A percentile compares a stretch with the other conserved stretches of the same genome.
Conservation (phyloP, 2,888 invertebrate species). For the Tribolium freemani region DNA sequence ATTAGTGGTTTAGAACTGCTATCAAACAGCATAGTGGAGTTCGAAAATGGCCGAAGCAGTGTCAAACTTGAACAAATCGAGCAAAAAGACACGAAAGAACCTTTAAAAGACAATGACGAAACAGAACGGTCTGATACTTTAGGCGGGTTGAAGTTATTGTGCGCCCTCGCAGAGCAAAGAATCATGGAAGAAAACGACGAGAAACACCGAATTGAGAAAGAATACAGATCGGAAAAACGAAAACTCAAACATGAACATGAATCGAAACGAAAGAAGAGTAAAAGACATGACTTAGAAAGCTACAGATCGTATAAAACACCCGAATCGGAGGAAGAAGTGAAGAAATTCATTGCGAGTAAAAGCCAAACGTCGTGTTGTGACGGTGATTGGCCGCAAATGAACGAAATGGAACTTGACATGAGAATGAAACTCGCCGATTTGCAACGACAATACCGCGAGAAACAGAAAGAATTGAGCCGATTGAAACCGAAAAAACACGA, state of each 20-base stretch:
- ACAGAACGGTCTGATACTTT: slow-evolving; percentile 71
- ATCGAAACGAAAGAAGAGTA: slow-evolving; percentile 66
- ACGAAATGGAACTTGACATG: slow-evolving; percentile 86
- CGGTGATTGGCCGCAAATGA: slow-evolving; percentile 71
- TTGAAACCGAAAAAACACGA: slow-evolving; percentile 72
- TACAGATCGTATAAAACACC: slow-evolving; percentile 63
- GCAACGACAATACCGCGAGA: slow-evolving; percentile 85
- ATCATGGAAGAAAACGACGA: slow-evolving; percentile 80
- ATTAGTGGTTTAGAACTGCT: slow-evolving; percentile 85
- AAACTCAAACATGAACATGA: slow-evolving; percentile 67
- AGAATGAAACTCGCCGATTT: slow-evolving; percentile 84
- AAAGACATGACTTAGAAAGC: slow-evolving; percentile 56
- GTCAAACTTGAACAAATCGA: slow-evolving; percentile 62
- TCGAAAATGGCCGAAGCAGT: slow-evolving; percentile 71
- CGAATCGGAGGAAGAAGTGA: slow-evolving; percentile 67
- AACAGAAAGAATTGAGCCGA: slow-evolving; percentile 85
- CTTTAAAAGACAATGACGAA: slow-evolving; percentile 56
- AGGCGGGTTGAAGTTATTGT: slow-evolving; percentile 81
- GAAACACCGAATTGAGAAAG: slow-evolving; percentile 36
- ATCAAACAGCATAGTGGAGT: slow-evolving; percentile 88
- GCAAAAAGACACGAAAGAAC: slow-evolving; percentile 62
- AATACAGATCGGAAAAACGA: slow-evolving; percentile 68
- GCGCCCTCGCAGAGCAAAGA: slow-evolving; percentile 87
- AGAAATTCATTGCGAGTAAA: slow-evolving; percentile 64
- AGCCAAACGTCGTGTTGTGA: slow-evolving; percentile 59